A percentile compares a stretch with the other conserved stretches of the same genome.
phyloP scores from a whole-genome alignment of 1,140 invertebrate genomes.

The Drosophila kikkawai region DNA sequence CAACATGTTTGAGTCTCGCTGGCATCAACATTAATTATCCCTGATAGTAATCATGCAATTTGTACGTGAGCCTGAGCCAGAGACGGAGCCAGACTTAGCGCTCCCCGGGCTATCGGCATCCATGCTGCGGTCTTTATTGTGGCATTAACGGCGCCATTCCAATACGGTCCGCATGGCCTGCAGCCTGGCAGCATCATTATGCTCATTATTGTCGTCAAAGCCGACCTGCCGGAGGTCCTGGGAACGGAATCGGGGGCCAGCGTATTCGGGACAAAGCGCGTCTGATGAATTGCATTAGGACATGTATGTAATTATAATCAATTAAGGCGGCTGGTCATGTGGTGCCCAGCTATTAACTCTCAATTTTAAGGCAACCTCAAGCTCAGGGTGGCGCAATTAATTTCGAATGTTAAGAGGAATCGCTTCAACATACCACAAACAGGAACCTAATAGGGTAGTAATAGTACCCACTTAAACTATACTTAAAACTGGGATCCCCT shows the following conservation, averaged over 20 bases:
- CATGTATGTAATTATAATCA: slow-evolving; percentile 65
- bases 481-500: neutral
- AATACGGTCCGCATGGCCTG: slow-evolving; percentile 34
- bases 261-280: slow-evolving; percentile 25
- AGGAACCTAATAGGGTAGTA: no score
- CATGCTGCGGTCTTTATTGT: slow-evolving; percentile 57
- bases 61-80: slow-evolving; percentile 39
- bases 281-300: slow-evolving; percentile 66
- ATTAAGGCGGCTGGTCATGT: slow-evolving; percentile 24
- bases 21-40: slow-evolving; percentile 67
- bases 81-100: slow-evolving; percentile 21
- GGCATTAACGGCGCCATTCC: slow-evolving; percentile 53
- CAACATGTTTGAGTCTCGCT: slow-evolving; percentile 40
- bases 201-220: slow-evolving; percentile 63
- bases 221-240: slow-evolving; percentile 14
- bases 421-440: no score
- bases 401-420: neutral
- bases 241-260: slow-evolving; percentile 3
- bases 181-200: slow-evolving; percentile 58
- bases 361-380: slow-evolving; percentile 13
- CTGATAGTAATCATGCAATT: slow-evolving; percentile 63
- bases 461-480: neutral
- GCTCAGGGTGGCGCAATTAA: neutral
- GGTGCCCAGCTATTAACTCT: slow-evolving; percentile 31
- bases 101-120: slow-evolving; percentile 38